phyloP scores from a whole-genome alignment of 2,888 invertebrate genomes.

The Chouioia cunea region DNA sequence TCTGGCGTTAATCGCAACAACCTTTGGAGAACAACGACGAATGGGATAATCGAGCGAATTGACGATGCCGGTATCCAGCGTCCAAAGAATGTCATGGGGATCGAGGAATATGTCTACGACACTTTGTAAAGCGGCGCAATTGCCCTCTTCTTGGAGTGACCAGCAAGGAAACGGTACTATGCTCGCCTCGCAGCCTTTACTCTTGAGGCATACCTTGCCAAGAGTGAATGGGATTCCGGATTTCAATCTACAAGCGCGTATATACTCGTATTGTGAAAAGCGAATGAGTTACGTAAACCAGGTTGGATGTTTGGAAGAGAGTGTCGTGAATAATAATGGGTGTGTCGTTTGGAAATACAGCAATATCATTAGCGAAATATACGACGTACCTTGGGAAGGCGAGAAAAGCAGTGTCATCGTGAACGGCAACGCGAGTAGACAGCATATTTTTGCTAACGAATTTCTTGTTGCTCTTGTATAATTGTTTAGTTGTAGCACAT shows the following conservation, averaged over 20 bases:
- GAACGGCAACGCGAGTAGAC: constrained; percentile 73
- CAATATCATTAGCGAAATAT: neutral
- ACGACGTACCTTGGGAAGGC: constrained; percentile 70
- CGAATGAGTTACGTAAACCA: too few species aligned
- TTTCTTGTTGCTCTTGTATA: constrained; percentile 72
- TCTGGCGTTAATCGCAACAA: constrained; percentile 74
- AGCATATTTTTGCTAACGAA: constrained; percentile 75
- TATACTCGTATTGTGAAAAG: too few species aligned
- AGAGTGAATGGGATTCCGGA: constrained; percentile 75
- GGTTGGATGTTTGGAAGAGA: too few species aligned
- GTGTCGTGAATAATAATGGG: too few species aligned
- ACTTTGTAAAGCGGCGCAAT: constrained; percentile 73
- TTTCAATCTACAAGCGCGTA: constrained; percentile 67
- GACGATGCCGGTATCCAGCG: constrained; percentile 79
- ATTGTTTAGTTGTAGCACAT: constrained; percentile 72
- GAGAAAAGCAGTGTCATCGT: constrained; percentile 72
- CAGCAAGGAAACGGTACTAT: constrained; percentile 77
- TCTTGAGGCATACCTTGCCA: constrained; percentile 72
- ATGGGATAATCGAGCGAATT: constrained; percentile 77
- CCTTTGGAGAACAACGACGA: constrained; percentile 78
- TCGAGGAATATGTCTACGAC: constrained; percentile 78
- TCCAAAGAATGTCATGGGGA: constrained; percentile 76
- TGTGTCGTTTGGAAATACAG: neutral
- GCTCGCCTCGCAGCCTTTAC: constrained; percentile 68
- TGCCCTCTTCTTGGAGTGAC: constrained; percentile 79